Conservation (phyloP, 2,797 vertebrate genomes). For the Sebastes glaucus region DNA sequence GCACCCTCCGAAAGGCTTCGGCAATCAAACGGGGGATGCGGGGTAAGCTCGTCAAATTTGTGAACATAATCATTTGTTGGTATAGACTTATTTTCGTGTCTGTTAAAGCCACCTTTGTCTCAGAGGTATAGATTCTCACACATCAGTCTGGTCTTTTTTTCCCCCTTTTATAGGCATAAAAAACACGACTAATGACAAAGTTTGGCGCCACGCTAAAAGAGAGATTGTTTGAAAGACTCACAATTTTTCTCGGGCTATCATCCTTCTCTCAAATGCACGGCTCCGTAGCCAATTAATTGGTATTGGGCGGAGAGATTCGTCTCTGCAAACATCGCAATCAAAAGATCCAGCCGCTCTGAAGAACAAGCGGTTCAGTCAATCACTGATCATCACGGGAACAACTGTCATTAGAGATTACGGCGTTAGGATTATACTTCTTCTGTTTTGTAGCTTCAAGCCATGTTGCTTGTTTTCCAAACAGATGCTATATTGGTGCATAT, state of each 20-base stretch:
- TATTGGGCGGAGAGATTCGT: slow-evolving; percentile 25
- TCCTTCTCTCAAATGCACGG: slow-evolving; percentile 17
- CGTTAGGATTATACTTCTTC: slow-evolving; percentile 14
- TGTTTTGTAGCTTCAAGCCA: slow-evolving; percentile 22
- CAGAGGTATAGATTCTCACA: neutral
- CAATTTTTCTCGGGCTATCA: neutral
- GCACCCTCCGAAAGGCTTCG: slow-evolving; percentile 11
- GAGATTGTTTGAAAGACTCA: slow-evolving; percentile 20
- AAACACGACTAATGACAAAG: neutral
- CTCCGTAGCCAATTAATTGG: slow-evolving; percentile 34
- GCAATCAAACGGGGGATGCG: neutral
- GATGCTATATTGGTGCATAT: neutral
- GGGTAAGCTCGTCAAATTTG: slow-evolving; percentile 11
- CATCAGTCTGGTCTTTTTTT: neutral
- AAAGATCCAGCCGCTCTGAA: slow-evolving; percentile 36
- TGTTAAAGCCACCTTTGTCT: neutral
- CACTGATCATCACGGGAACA: slow-evolving; percentile 31
- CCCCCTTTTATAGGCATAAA: neutral
- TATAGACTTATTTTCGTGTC: neutral
- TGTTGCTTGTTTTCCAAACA: neutral
- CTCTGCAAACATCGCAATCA: slow-evolving; percentile 23
- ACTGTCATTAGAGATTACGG: slow-evolving; percentile 32
- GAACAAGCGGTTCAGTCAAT: slow-evolving; percentile 29
- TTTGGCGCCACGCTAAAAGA: neutral
- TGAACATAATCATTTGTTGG: slow-evolving; percentile 9